A percentile compares a stretch with the other conserved stretches of the same genome.
phyloP scores from a whole-genome alignment of 1,140 invertebrate genomes.

The Trichoplusia ni region DNA sequence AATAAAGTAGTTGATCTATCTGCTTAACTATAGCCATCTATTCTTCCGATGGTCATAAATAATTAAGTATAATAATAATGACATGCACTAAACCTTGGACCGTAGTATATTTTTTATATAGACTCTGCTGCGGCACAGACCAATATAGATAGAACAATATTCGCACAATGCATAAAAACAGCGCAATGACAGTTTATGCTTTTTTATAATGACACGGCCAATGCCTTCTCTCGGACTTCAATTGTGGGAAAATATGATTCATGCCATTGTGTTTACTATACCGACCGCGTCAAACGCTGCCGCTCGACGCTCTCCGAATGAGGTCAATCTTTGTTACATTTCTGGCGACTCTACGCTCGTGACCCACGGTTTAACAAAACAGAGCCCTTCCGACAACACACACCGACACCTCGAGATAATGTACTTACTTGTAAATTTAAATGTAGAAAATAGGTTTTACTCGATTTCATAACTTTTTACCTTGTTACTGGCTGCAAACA shows the following conservation, averaged over 20 bases:
- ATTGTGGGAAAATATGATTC: conserved; percentile 47
- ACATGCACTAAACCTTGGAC: too few relatives aligned
- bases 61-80: too few relatives aligned
- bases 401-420: too few relatives aligned
- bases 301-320: conserved; percentile 55
- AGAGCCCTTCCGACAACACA: conserved; percentile 20
- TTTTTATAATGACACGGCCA: conserved; percentile 29
- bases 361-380: conserved; percentile 23
- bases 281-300: conserved; percentile 50
- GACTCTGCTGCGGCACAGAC: too few relatives aligned
- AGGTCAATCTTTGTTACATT: conserved; percentile 63
- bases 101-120: too few relatives aligned
- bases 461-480: neutral
- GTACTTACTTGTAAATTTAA: too few relatives aligned
- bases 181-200: neutral
- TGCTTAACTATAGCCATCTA: too few relatives aligned
- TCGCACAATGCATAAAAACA: conserved; percentile 8
- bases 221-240: conserved; percentile 23
- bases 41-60: too few relatives aligned
- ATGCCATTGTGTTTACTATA: conserved; percentile 59
- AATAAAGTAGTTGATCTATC: too few relatives aligned
- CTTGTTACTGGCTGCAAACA: too few relatives aligned
- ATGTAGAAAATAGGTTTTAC: neutral
- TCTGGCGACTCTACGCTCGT: conserved; percentile 46
- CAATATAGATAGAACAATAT: too few relatives aligned